Conservation (phyloP, 2,888 invertebrate species). For the Lysandra bellargus region DNA sequence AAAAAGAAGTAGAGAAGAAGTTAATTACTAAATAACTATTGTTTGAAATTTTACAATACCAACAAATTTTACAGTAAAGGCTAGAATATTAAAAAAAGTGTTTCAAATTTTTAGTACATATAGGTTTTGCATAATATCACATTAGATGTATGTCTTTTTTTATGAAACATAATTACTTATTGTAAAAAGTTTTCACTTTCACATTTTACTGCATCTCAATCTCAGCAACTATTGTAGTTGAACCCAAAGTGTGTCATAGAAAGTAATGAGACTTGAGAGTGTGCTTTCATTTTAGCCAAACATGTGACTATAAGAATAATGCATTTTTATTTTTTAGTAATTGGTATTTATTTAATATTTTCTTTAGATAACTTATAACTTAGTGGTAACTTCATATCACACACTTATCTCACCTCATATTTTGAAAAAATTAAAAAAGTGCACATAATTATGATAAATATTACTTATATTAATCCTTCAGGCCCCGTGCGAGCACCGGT, state of each 20-base stretch:
- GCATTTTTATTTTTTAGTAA: background rate
- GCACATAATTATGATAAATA: no score
- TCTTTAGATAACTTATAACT: background rate
- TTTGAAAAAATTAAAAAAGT: no score
- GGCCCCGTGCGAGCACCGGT: no score
- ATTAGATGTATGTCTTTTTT: background rate
- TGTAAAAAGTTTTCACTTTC: slow-evolving; percentile 24
- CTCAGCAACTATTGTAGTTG: slow-evolving; percentile 32
- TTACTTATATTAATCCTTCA: no score
- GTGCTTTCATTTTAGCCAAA: slow-evolving; percentile 40
- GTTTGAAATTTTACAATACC: no score
- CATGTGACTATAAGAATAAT: background rate
- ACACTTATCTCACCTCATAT: no score
- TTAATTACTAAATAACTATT: no score
- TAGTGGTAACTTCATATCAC: no score
- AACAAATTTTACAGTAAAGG: no score
- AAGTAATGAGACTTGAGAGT: slow-evolving; percentile 36
- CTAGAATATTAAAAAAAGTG: slow-evolving; percentile 15
- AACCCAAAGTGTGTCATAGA: slow-evolving; percentile 38
- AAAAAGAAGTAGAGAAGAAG: slow-evolving; percentile 16
- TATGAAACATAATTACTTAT: background rate
- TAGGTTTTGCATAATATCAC: background rate
- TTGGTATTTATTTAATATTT: background rate
- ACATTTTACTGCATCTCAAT: slow-evolving; percentile 20
- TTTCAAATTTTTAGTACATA: background rate